These are phyloP conservation scores for Tupiocoris notatus DNA, from an alignment of 2,888 invertebrate species.

Conservation along the genomic window DNA sequence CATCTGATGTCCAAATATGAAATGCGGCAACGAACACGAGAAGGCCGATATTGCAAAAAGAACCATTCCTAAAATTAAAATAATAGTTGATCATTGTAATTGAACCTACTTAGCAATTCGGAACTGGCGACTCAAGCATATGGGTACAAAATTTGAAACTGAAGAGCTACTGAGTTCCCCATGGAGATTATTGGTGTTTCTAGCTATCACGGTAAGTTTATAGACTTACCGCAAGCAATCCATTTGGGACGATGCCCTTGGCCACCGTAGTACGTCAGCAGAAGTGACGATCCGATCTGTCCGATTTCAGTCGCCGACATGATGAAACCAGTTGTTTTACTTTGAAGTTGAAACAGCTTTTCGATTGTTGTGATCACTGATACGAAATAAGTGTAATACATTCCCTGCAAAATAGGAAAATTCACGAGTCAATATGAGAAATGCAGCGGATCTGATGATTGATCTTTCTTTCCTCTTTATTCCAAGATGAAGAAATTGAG, in stretches of 20 bases:
- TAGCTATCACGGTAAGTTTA: no score
- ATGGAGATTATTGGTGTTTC: no score
- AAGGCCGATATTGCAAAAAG: slow-evolving; percentile 82
- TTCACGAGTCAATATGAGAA: no score
- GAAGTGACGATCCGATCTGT: slow-evolving; percentile 83
- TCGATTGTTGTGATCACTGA: slow-evolving; percentile 91
- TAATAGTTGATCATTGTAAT: background rate
- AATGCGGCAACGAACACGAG: slow-evolving; percentile 83
- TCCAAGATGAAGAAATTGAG: no score
- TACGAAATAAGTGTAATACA: slow-evolving; percentile 93
- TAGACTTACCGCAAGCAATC: slow-evolving; percentile 74
- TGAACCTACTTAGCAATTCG: no score
- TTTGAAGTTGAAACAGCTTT: slow-evolving; percentile 87
- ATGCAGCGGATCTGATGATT: no score
- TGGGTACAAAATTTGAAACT: no score
- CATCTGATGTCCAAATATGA: slow-evolving; percentile 75
- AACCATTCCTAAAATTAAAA: slow-evolving; percentile 60
- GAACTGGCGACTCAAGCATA: no score
- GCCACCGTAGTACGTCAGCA: slow-evolving; percentile 86
- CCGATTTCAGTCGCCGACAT: slow-evolving; percentile 91
- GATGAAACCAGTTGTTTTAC: slow-evolving; percentile 84
- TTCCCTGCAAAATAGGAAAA: slow-evolving; percentile 60
- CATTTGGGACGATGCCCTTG: slow-evolving; percentile 89
- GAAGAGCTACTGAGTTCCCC: no score
- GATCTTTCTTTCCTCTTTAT: no score